phyloP scores from a whole-genome alignment of 2,888 invertebrate genomes.

The Calliphora vomitoria region DNA sequence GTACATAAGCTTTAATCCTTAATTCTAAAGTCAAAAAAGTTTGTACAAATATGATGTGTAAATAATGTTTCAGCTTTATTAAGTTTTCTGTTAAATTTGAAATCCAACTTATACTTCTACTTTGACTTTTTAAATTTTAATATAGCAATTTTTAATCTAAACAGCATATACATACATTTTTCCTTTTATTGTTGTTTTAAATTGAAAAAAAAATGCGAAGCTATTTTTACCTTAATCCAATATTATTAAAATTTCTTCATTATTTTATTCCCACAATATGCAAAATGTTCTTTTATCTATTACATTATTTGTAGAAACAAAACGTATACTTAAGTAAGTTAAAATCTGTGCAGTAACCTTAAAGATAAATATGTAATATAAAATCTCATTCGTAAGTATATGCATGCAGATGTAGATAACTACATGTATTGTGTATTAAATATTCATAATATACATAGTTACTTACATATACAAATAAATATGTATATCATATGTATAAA shows the following conservation, averaged over 20 bases:
- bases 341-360: slow-evolving; percentile 18
- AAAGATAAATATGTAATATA: not conserved
- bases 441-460: not conserved
- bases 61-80: no score
- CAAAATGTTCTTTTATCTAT: not conserved
- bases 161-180: not conserved
- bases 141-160: no score
- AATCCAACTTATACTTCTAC: no score
- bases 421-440: not conserved
- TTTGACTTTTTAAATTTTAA: no score
- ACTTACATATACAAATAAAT: not conserved
- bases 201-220: not conserved
- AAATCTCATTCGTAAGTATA: not conserved
- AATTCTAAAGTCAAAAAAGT: no score
- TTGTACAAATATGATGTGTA: no score
- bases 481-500: not conserved
- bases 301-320: not conserved
- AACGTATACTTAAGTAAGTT: not conserved
- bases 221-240: not conserved
- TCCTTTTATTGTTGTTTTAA: not conserved
- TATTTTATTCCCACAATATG: not conserved
- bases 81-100: no score
- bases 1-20: no score
- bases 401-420: not conserved
- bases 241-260: not conserved